Percentiles rank a stretch among this genome's conserved stretches.
These are phyloP conservation scores for Lanistes nyassanus DNA, from an alignment of 1,140 invertebrate genomes.

Conservation along the genomic window DNA sequence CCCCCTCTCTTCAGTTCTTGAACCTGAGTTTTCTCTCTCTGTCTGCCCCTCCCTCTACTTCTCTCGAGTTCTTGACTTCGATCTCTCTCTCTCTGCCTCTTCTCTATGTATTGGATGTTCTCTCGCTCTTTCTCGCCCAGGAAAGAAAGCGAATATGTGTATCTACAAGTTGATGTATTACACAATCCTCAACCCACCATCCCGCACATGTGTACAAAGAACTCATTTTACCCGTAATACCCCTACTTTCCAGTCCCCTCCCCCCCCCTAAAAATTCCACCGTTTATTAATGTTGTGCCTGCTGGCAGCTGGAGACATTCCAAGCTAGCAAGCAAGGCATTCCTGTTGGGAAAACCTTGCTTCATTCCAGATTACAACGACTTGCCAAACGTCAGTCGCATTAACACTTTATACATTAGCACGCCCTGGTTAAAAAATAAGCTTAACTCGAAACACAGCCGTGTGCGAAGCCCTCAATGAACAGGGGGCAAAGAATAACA, in stretches of 20 bases:
- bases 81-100: slow-evolving; percentile 4
- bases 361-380: too few species aligned
- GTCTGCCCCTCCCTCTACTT: neutral
- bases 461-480: too few species aligned
- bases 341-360: too few species aligned
- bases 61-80: neutral
- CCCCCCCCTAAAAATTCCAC: neutral
- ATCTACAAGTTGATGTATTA: neutral
- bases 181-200: too few species aligned
- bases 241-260: neutral
- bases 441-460: too few species aligned
- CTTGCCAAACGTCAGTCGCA: too few species aligned
- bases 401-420: too few species aligned
- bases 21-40: neutral
- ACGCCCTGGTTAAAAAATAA: too few species aligned
- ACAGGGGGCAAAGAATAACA: too few species aligned
- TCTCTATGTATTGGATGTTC: neutral
- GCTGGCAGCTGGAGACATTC: too few species aligned
- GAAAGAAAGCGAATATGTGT: neutral
- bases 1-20: neutral
- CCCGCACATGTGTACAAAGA: too few species aligned
- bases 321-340: too few species aligned
- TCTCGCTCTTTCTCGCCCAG: slow-evolving; percentile 4
- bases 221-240: neutral
- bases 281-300: neutral